Conservation (phyloP, 2,797 vertebrate species). For the Podargus strigoides region DNA sequence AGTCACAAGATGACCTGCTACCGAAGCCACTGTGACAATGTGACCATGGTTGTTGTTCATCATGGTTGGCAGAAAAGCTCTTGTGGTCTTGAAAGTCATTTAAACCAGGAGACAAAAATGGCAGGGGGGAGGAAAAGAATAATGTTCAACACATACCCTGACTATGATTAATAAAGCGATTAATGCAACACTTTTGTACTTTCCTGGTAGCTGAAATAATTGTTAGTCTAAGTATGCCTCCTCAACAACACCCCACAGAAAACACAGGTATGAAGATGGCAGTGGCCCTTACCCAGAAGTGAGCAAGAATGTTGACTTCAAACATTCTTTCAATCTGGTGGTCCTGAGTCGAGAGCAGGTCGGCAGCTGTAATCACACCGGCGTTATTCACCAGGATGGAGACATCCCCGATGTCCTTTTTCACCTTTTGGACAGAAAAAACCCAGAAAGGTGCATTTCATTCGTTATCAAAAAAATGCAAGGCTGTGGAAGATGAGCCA, state of each 20-base stretch:
- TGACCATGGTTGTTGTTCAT: slow-evolving; percentile 73
- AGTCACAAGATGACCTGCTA: slow-evolving; percentile 45
- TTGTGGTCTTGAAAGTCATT: slow-evolving; percentile 66
- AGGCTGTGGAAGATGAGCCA: not conserved
- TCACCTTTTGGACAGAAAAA: slow-evolving; percentile 67
- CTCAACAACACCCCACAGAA: not conserved
- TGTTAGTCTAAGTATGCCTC: not conserved
- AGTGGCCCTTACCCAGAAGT: slow-evolving; percentile 74
- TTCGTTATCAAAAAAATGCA: not conserved
- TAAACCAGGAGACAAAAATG: not conserved
- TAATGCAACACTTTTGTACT: not conserved
- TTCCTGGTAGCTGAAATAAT: not conserved
- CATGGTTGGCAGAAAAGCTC: slow-evolving; percentile 76
- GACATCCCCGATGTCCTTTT: slow-evolving; percentile 72
- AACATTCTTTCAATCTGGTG: slow-evolving; percentile 74
- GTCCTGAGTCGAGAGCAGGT: slow-evolving; percentile 73
- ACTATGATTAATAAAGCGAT: not conserved
- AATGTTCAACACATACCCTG: not conserved
- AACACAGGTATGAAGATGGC: accelerated
- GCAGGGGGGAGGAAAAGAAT: not conserved
- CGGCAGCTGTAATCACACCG: slow-evolving; percentile 68
- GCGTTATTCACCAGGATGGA: slow-evolving; percentile 76
- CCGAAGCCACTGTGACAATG: slow-evolving; percentile 72
- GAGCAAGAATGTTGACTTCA: slow-evolving; percentile 75
- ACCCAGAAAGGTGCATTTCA: not conserved